These are phyloP conservation scores for Subacronicta megacephala DNA, from an alignment of 2,888 invertebrate species.

Conservation along the genomic window DNA sequence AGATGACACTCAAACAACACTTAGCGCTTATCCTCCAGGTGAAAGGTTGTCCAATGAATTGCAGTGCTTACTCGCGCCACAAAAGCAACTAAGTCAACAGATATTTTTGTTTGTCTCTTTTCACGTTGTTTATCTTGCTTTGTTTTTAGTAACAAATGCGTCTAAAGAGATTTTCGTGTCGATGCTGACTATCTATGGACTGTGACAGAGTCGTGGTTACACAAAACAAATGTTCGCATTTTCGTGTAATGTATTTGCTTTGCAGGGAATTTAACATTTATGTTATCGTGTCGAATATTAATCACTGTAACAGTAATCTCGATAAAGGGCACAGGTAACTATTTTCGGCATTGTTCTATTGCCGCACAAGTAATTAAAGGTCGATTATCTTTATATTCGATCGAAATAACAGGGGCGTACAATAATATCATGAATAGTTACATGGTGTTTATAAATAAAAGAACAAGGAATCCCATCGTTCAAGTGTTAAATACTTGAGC, in stretches of 20 bases:
- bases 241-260: slow-evolving; percentile 32
- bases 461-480: slow-evolving; percentile 67
- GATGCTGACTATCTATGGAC: slow-evolving; percentile 43
- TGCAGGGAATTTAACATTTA: slow-evolving; percentile 34
- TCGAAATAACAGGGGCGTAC: slow-evolving; percentile 41
- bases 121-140: slow-evolving; percentile 61
- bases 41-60: slow-evolving; percentile 81
- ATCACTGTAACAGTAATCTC: slow-evolving; percentile 51
- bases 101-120: slow-evolving; percentile 59
- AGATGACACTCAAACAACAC: slow-evolving; percentile 72
- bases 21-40: slow-evolving; percentile 79
- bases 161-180: slow-evolving; percentile 60
- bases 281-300: slow-evolving; percentile 43
- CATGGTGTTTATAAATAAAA: slow-evolving; percentile 55
- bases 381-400: slow-evolving; percentile 38
- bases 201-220: slow-evolving; percentile 45
- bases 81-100: slow-evolving; percentile 62
- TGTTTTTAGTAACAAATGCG: slow-evolving; percentile 64
- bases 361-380: slow-evolving; percentile 45
- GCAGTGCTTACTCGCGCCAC: slow-evolving; percentile 71
- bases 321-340: slow-evolving; percentile 24
- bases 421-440: slow-evolving; percentile 42
- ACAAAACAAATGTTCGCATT: slow-evolving; percentile 41
- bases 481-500: slow-evolving; percentile 78
- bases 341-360: slow-evolving; percentile 47